Evolutionary conservation across 2,888 invertebrate genomes (phyloP).

Genomic region (Heliconius erato): DNA sequence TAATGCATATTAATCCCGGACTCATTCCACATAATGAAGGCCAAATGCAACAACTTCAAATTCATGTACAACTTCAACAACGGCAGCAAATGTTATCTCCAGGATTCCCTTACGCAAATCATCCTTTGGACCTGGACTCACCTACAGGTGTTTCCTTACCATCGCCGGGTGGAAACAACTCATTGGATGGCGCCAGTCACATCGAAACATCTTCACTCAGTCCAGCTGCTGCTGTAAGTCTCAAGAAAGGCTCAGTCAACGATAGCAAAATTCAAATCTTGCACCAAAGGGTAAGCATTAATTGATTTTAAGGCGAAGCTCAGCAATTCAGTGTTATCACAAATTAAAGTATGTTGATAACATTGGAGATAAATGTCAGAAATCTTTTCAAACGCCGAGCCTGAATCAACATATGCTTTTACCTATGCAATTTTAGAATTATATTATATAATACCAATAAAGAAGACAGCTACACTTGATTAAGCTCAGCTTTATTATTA

Average conservation of each 20-base stretch:
- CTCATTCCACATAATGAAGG: conserved; percentile 85
- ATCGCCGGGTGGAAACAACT: conserved; percentile 91
- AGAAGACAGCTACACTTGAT: conserved; percentile 63
- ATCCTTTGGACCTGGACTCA: conserved; percentile 90
- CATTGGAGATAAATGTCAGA: conserved; percentile 66
- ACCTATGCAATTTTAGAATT: conserved; percentile 67
- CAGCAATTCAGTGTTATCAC: conserved; percentile 71
- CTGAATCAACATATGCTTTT: conserved; percentile 85
- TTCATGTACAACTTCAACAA: conserved; percentile 90
- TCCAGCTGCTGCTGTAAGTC: conserved; percentile 89
- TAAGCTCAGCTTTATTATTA: conserved; percentile 70
- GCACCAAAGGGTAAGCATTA: conserved; percentile 94
- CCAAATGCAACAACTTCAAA: conserved; percentile 88
- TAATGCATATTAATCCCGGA: conserved; percentile 86
- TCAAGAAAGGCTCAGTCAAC: conserved; percentile 87
- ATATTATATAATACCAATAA: conserved; percentile 57
- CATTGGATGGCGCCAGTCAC: conserved; percentile 88
- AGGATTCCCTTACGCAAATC: conserved; percentile 88
- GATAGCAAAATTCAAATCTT: conserved; percentile 89
- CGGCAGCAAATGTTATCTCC: conserved; percentile 87
- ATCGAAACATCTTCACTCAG: conserved; percentile 86
- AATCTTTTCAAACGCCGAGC: conserved; percentile 78
- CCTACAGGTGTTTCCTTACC: conserved; percentile 92
- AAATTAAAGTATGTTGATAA: conserved; percentile 60
- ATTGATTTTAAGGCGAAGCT: conserved; percentile 86